phyloP scores from a whole-genome alignment of 2,113 vertebrate genomes.

The Delphinapterus leucas region DNA sequence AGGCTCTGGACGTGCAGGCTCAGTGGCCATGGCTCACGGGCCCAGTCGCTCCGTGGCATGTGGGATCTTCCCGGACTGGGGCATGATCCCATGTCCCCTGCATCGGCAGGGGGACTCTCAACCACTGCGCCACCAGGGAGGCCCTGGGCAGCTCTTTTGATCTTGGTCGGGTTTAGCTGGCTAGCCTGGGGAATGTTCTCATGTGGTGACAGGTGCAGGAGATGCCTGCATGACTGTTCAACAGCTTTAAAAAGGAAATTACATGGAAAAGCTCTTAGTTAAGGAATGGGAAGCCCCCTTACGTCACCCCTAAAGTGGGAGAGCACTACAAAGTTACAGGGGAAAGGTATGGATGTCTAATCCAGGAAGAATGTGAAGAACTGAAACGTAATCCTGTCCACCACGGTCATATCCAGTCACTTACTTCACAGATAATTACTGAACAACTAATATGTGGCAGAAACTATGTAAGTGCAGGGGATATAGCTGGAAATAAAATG shows the following conservation, averaged over 20 bases:
- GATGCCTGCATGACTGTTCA: neutral
- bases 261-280: neutral
- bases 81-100: too few species aligned
- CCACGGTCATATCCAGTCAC: neutral
- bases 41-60: too few species aligned
- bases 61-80: too few species aligned
- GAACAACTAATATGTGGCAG: neutral
- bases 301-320: neutral
- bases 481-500: neutral
- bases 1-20: too few species aligned
- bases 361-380: neutral
- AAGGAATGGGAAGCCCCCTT: neutral
- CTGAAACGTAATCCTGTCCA: neutral
- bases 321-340: too few species aligned
- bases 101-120: too few species aligned
- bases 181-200: neutral
- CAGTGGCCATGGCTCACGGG: too few species aligned
- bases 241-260: neutral
- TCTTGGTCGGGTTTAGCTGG: neutral
- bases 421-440: neutral
- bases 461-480: neutral
- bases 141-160: neutral
- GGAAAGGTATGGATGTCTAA: rapidly evolving
- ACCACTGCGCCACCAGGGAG: too few species aligned
- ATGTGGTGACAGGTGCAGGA: neutral